A percentile compares a stretch with the other conserved stretches of the same genome.
These are phyloP conservation scores for Nesospiza acunhae DNA, from an alignment of 2,113 vertebrate genomes.

Conservation along the genomic window DNA sequence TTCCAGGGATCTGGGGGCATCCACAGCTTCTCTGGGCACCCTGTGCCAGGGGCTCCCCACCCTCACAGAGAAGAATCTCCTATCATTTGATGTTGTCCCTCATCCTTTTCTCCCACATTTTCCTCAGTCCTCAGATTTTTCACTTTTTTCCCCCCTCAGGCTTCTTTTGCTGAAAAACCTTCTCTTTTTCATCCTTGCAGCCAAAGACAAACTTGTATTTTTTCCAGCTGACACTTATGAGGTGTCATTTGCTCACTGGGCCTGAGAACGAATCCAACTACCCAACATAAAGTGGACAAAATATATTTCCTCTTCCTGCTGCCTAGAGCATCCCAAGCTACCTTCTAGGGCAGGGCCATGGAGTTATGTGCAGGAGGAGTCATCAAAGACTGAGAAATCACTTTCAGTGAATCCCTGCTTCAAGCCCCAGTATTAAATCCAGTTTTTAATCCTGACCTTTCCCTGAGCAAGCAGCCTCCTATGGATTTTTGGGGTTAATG, in stretches of 20 bases:
- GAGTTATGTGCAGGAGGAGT: background rate
- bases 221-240: background rate
- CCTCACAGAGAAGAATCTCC: background rate
- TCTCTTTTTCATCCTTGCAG: background rate
- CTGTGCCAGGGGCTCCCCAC: rapidly evolving
- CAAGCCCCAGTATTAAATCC: background rate
- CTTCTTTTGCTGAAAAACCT: background rate
- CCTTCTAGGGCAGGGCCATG: background rate
- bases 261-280: background rate
- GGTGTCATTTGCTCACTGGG: background rate
- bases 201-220: background rate
- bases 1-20: background rate
- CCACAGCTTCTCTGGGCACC: background rate
- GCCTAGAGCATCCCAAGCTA: background rate
- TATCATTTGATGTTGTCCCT: background rate
- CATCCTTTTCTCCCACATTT: background rate
- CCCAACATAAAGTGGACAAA: background rate
- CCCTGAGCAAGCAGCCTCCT: background rate
- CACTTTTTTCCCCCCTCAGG: background rate
- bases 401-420: background rate
- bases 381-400: background rate
- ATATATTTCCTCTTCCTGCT: background rate
- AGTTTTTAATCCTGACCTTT: background rate
- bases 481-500: background rate
- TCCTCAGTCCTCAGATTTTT: background rate